Evolutionary conservation across 2,888 invertebrate genomes (phyloP), one percentile per base, ranked within the genome.

Genomic region (Parnassius smintheus): DNA sequence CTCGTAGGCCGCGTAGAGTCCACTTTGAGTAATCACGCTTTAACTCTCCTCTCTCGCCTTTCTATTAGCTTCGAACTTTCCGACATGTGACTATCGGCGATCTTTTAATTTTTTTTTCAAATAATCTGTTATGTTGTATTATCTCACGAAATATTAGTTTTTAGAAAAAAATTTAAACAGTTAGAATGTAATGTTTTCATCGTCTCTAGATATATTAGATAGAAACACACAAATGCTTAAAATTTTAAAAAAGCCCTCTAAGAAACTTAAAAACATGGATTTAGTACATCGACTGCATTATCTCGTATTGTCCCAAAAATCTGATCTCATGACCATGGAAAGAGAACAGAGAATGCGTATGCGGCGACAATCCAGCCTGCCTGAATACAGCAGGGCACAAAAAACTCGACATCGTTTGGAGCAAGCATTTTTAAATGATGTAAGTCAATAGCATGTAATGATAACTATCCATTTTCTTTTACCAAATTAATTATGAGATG

Each of bases 291-390:
- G 90, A 49, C 74, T 92, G 68, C 92, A 92, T 72, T 92, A 92
- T 72, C 78, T 92, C 67, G 91, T 92, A 72, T 73, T 92, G 49
- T 86, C 92, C 2, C 92, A 92, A 75, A 92, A 92, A 71, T 91
- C 91, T 25, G 92, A 92, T 74, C 75, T 92, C 65, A 85, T 92
- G 90, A 91, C 90, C 1, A 88, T 92, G 87, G 92, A 92, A 56
- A 76, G 91, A 61, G 92, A 91, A 70, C 90, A 92, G 71, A 80
- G 90, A 67, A 76, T 88, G 82, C 83, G 90, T 68, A 84, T 91
- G 73, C 82, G 91, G 13, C 82, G 92, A 1, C 91, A 92, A 66
- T 90, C 91, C 56, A 92, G 92, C 74, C 82, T 92, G 62, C 92
- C 92, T 8, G 92, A 92, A 66, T 88, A 91, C 70, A 90, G 84